Base-by-base conservation (phyloP, 2,797 vertebrate species). In the Propithecus perrieri region DNA sequence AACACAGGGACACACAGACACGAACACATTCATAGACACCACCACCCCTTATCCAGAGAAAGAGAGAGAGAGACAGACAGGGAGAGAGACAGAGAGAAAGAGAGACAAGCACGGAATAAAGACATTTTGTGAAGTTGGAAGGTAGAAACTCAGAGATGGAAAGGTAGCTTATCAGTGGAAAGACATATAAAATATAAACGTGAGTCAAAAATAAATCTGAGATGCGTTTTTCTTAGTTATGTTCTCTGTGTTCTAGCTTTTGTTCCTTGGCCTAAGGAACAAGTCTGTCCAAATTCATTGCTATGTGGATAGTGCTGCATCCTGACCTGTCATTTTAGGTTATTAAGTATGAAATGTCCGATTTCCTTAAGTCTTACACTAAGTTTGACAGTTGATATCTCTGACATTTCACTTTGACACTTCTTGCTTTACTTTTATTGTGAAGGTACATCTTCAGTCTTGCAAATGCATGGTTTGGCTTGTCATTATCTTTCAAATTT, bases 301-400 rank as follows among this genome's bases (percentile, higher is more conserved):
- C n/a, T 50, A 0, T 28, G 18, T 14, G 15, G 20, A 10, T 7
- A 28, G 2, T 4, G 9, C 5, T 22, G 10, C 11, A 43, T 46
- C 12, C 26, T 65, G 61, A 20, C 13, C 38, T 67, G 2, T 72
- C 17, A 55, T 59, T 59, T 59, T 57, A 57, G 55, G 55, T 26
- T 59, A 59, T 59, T 59, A 59, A 59, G 57, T 28, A 59, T 59
- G 57, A 59, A 59, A 59, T 59, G 57, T 59, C 57, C 10, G 1
- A 59, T 59, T 59, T 59, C 57, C 57, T 59, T 59, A 59, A 59
- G 24, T 59, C 5, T 59, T 59, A 28, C 11, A 5, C 57, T 59
- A 59, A 28, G 24, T 59, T 59, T 59, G 26, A 59, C 10, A 11
- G 26, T 59, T 59, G 26, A 59, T 59, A 59, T 59, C 57, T 59